Conservation (phyloP, 2,797 vertebrate species). For the Muscicapa comitata region DNA sequence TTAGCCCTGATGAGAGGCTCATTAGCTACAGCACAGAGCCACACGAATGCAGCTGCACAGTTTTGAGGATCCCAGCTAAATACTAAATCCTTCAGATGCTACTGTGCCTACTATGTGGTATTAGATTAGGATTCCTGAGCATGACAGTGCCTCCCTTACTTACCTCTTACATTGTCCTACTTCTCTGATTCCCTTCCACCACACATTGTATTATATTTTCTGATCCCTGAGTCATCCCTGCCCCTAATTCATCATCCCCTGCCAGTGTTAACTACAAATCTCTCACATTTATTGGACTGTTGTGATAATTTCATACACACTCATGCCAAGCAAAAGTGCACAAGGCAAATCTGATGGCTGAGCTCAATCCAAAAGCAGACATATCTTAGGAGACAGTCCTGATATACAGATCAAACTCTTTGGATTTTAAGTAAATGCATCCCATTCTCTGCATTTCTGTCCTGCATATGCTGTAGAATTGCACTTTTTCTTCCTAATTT, state of each 20-base stretch:
- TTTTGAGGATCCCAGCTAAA: neutral
- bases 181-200: neutral
- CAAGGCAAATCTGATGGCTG: neutral
- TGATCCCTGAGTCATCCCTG: neutral
- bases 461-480: neutral
- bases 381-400: neutral
- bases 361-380: slow-evolving; percentile 52
- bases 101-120: neutral
- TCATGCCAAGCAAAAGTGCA: neutral
- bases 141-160: neutral
- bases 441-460: neutral
- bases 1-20: neutral
- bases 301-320: fast-evolving
- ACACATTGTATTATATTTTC: neutral
- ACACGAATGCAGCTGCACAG: neutral
- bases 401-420: neutral
- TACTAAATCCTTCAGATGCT: neutral
- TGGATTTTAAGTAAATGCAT: neutral
- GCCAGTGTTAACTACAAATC: neutral
- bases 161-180: neutral
- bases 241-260: neutral
- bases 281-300: neutral
- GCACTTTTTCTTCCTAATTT: neutral
- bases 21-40: neutral
- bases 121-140: neutral